Evolutionary conservation across 2,113 vertebrate species (phyloP).

Genomic region (Nansenia antarctica): DNA sequence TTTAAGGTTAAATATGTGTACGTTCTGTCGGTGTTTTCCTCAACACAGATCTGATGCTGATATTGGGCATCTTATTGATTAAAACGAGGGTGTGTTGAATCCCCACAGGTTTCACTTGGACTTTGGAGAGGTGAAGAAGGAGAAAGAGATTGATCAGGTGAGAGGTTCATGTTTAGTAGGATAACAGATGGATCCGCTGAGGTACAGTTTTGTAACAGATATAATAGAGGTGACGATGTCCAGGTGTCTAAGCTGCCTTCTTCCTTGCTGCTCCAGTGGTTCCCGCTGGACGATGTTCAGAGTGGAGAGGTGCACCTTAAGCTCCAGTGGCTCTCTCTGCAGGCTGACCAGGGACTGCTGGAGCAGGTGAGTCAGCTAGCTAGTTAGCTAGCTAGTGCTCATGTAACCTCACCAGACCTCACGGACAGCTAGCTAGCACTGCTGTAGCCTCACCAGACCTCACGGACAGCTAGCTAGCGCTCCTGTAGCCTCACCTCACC

Average conservation of each 20-base stretch:
- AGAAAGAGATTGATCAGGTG: constrained; percentile 87
- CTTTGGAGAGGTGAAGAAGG: constrained; percentile 85
- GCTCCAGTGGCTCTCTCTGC: constrained; percentile 89
- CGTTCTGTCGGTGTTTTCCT: no score
- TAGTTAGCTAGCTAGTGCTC: no score
- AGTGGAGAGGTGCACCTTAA: constrained; percentile 84
- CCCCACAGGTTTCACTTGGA: constrained; percentile 81
- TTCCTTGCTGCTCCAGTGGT: constrained; percentile 80
- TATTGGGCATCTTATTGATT: constrained; percentile 6
- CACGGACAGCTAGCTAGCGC: no score
- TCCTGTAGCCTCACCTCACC: no score
- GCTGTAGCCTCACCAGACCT: no score
- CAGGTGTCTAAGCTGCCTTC: background rate
- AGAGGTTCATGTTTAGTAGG: constrained; percentile 20
- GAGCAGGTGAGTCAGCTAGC: constrained; percentile 68
- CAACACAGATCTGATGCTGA: no score
- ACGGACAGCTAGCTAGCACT: no score
- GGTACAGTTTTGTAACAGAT: background rate
- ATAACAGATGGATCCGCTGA: no score
- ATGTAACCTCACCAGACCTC: no score
- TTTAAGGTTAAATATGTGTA: no score
- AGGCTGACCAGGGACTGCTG: constrained; percentile 66
- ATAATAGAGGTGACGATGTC: background rate
- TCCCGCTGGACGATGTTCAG: constrained; percentile 76
- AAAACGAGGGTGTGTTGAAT: background rate